These are phyloP conservation scores for Meganola albula DNA, from an alignment of 2,888 invertebrate species.

Conservation along the genomic window DNA sequence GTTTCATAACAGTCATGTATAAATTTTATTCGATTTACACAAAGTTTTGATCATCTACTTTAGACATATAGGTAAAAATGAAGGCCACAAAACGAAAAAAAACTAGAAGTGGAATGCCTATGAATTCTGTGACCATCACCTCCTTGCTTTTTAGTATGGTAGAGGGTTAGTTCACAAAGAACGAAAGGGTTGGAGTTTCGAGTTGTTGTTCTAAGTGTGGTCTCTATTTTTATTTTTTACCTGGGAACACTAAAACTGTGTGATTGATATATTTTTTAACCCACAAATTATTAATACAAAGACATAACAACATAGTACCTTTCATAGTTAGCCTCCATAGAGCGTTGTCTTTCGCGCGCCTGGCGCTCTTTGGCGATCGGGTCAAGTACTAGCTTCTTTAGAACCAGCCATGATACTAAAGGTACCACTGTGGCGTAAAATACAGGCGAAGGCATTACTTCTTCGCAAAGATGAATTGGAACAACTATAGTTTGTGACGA, in stretches of 20 bases:
- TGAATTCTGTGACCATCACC: no score
- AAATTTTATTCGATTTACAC: no score
- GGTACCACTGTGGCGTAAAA: constrained; percentile 97
- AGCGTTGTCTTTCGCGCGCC: constrained; percentile 87
- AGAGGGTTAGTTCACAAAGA: no score
- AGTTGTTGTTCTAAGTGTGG: no score
- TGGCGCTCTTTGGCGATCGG: constrained; percentile 88
- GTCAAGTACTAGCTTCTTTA: constrained; percentile 91
- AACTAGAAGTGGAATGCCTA: no score
- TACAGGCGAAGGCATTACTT: constrained; percentile 91
- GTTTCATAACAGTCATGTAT: no score
- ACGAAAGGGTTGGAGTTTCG: no score
- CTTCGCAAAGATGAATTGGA: constrained; percentile 94
- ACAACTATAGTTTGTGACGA: constrained; percentile 93
- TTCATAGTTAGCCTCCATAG: constrained; percentile 87
- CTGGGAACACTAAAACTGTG: background rate
- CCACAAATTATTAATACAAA: background rate
- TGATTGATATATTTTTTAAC: no score
- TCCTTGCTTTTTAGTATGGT: no score
- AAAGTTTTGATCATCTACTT: no score
- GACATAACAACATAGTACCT: constrained; percentile 56
- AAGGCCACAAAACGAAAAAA: background rate
- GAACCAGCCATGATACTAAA: constrained; percentile 85
- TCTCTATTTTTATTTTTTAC: no score
- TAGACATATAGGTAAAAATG: no score